These are phyloP conservation scores for Lutjanus argentimaculatus DNA, from an alignment of 2,797 vertebrate genomes.

Conservation along the genomic window DNA sequence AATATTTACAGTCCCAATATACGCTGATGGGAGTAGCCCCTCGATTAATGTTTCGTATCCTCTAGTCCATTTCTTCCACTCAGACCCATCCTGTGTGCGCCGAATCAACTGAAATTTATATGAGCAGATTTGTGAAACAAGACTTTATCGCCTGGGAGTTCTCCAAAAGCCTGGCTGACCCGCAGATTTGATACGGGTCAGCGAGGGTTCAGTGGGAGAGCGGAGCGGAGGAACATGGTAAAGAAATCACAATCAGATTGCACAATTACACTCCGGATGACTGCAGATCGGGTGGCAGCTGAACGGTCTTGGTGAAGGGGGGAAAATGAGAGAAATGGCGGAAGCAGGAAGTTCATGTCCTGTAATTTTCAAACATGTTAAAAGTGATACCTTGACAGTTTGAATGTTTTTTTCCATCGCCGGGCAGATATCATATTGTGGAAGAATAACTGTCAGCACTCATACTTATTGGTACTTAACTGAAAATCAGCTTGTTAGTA, in stretches of 20 bases:
- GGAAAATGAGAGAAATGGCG: conserved; percentile 23
- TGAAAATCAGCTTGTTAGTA: conserved; percentile 44
- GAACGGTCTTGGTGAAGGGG: conserved; percentile 34
- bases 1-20: conserved; percentile 91
- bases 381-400: conserved; percentile 62
- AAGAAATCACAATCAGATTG: conserved; percentile 70
- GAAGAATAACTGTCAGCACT: conserved; percentile 21
- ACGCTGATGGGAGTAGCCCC: conserved; percentile 92
- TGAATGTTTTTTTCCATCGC: conserved; percentile 4
- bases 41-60: conserved; percentile 95
- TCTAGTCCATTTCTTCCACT: conserved; percentile 88
- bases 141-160: conserved; percentile 92
- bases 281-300: conserved; percentile 63
- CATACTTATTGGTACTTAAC: conserved; percentile 39
- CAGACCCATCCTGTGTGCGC: not conserved
- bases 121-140: conserved; percentile 93
- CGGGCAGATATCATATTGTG: conserved; percentile 33
- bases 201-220: conserved; percentile 80
- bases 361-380: conserved; percentile 67
- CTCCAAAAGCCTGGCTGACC: conserved; percentile 92
- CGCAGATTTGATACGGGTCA: conserved; percentile 94
- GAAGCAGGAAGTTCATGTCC: conserved; percentile 56
- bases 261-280: conserved; percentile 75
- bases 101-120: conserved; percentile 93
- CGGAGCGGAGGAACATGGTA: conserved; percentile 37